Conservation (phyloP, 1,140 invertebrate genomes). For the Leptinotarsa texana region DNA sequence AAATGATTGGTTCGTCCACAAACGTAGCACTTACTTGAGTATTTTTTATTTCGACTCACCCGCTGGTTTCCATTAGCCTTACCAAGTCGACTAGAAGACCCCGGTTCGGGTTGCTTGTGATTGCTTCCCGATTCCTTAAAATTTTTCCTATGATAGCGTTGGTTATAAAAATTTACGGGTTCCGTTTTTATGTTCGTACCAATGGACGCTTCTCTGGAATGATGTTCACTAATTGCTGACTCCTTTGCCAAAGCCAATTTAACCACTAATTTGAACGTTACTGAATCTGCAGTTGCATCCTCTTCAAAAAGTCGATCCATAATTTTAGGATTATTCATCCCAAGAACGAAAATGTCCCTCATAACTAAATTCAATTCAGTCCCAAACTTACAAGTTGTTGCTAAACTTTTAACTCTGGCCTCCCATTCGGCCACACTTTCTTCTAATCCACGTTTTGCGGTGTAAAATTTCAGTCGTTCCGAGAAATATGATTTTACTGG, state of each 20-base stretch:
- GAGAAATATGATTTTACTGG: slow-evolving; percentile 25
- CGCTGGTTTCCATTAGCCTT: no score
- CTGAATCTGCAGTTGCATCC: not conserved
- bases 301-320: not conserved
- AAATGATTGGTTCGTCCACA: not conserved
- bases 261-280: not conserved
- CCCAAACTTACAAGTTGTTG: slow-evolving; percentile 4
- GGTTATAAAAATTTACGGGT: not conserved
- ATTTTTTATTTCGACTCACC: no score
- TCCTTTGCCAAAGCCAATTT: slow-evolving; percentile 15
- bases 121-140: no score
- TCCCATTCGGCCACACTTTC: not conserved
- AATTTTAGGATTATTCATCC: not conserved
- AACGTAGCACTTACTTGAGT: not conserved
- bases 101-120: no score
- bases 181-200: not conserved
- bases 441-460: slow-evolving; percentile 10
- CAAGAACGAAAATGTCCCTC: slow-evolving; percentile 6
- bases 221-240: not conserved
- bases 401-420: slow-evolving; percentile 11
- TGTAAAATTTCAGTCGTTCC: slow-evolving; percentile 18
- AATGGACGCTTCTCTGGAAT: not conserved
- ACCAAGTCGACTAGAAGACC: no score
- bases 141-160: no score
- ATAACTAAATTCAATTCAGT: slow-evolving; percentile 8